Base-by-base conservation (phyloP, 37 sponge, comb jelly and placozoan genomes). In the Aplysina aerophoba region DNA sequence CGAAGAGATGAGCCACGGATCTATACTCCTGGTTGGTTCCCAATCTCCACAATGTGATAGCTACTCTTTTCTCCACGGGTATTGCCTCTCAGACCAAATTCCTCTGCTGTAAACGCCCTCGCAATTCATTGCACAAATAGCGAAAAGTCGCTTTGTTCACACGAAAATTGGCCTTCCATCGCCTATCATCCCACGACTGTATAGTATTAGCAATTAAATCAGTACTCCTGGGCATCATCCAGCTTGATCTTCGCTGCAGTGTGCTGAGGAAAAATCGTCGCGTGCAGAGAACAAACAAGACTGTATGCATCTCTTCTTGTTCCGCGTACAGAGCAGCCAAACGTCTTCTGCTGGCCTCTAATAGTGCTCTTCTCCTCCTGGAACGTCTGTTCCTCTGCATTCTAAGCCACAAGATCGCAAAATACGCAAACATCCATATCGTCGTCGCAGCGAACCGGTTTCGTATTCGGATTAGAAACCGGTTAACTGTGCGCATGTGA, bases 191-290 rank as follows among this genome's bases (percentile, higher is more conserved):
- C 59, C 59, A 57, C 59, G 59, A 57, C 17, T 20, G 59, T 20
- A 57, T 57, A 57, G 17, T 57, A 17, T 57, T 57, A 57, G 15
- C 17, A 17, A 15, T 57, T 20, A 57, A 57, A 57, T 57, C 59
- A 20, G 59, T 57, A 57, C 59, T 57, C 17, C 59, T 57, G 59
- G 59, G 59, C 59, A 57, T 57, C 59, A 57, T 57, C 59, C 59
- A 57, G 17, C 15, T 57, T 57, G 59, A 57, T 57, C 59, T 57
- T 20, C 59, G 59, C 59, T 57, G 59, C 59, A 57, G 59, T 57
- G 59, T 57, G 17, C 59, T 57, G 59, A 57, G 59, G 17, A 57
- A 57, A 57, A 57, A 17, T 57, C 59, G 59, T 17, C 59, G 59
- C 15, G 59, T 57, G 17, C 17, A 57, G 17, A 57, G 17, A 57